A percentile compares a stretch with the other conserved stretches of the same genome.
These are phyloP conservation scores for Limulus polyphemus DNA, from an alignment of 2,888 invertebrate genomes.

Conservation along the genomic window DNA sequence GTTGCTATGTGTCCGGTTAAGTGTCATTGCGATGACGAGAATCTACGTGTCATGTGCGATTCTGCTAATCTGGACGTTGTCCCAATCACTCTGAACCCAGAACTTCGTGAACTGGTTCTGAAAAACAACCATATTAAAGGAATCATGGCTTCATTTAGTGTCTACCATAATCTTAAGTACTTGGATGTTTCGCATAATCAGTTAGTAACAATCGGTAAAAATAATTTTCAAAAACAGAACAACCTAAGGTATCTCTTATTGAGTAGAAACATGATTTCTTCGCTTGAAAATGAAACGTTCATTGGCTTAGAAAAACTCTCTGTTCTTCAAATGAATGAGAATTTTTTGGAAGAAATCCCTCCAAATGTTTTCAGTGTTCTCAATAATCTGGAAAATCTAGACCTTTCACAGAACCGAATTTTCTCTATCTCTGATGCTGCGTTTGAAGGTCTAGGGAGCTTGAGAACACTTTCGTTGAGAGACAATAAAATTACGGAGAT, in stretches of 20 bases:
- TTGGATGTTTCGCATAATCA: slow-evolving; percentile 72
- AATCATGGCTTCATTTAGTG: slow-evolving; percentile 58
- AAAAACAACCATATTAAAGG: slow-evolving; percentile 69
- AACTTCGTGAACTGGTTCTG: slow-evolving; percentile 51
- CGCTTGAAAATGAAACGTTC: slow-evolving; percentile 60
- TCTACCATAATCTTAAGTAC: slow-evolving; percentile 59
- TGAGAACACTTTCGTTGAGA: slow-evolving; percentile 60
- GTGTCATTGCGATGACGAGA: slow-evolving; percentile 70
- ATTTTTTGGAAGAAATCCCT: slow-evolving; percentile 21
- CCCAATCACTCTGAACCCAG: slow-evolving; percentile 75
- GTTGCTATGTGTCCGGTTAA: slow-evolving; percentile 56
- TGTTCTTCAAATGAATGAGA: slow-evolving; percentile 42
- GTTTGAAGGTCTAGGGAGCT: slow-evolving; percentile 57
- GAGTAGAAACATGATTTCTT: slow-evolving; percentile 61
- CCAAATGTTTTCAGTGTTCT: slow-evolving; percentile 30
- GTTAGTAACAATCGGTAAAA: slow-evolving; percentile 62
- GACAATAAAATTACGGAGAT: slow-evolving; percentile 67
- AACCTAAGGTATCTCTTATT: slow-evolving; percentile 61
- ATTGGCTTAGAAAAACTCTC: slow-evolving; percentile 59
- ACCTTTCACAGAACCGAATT: slow-evolving; percentile 65
- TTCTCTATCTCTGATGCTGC: slow-evolving; percentile 56
- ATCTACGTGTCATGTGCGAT: slow-evolving; percentile 61
- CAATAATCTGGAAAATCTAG: slow-evolving; percentile 55
- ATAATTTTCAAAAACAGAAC: slow-evolving; percentile 64
- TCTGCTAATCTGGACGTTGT: slow-evolving; percentile 67